Base-by-base conservation (phyloP, 2,888 invertebrate species). In the Papilio demoleus region DNA sequence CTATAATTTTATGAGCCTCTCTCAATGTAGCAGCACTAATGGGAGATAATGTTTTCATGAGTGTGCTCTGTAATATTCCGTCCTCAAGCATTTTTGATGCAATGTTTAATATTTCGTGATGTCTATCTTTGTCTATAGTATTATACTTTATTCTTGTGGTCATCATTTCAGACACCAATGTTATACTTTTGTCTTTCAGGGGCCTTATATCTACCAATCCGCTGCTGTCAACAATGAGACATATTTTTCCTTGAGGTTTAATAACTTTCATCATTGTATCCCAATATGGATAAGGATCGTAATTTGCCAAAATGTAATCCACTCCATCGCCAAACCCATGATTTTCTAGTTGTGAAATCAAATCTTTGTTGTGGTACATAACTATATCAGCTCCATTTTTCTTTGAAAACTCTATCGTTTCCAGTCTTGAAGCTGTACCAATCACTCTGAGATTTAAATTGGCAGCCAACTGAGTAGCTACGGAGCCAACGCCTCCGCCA, bases 271-370 rank as follows among this genome's bases (percentile, higher is more conserved):
- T 87, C 64, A 92, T 61, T 0, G 83, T 86, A 38, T 89, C 79
- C 92, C 92, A 92, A 59, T 92, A 91, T 1, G 88, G 88, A 45
- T 79, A 88, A 9, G 92, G 92, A 70, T 92, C 92, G 70, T 86
- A 91, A 70, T 90, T 90, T 0, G 88, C 86, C 6, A 92, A 71
- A 58, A 92, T 88, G 53, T 78, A 88, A 71, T 92, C 88, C 1
- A 92, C 88, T 42, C 88, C 89, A 31, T 76, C 77, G 14, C 73
- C 76, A 74, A 78, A 86, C 1, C 89, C 88, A 65, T 81, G 79
- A 1, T 75, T 79, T 72, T 84, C 78, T 6, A 92, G 75, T 70
- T 91, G 90, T 9, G 85, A 80, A 24, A 83, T 24, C 40, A 92
- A 74, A 71, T 90, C 81, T 67, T 83, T 73, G 3, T 80, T 82